phyloP scores from a whole-genome alignment of 2,797 vertebrate species.

The Monodelphis domestica region DNA sequence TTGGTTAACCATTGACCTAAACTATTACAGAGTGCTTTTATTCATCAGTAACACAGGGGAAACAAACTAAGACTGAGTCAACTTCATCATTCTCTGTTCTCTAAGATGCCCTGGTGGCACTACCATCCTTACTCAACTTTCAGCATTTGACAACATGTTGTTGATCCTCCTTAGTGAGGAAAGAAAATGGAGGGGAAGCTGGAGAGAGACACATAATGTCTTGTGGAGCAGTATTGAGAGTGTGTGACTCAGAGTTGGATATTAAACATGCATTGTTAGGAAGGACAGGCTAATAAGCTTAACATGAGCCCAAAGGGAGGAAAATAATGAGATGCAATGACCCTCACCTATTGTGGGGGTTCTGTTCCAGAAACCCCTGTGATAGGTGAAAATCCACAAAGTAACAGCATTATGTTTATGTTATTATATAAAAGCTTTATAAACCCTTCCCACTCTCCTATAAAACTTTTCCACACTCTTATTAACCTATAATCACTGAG shows the following conservation, averaged over 20 bases:
- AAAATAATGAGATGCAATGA: neutral
- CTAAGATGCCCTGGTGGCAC: neutral
- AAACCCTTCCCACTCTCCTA: too few species aligned
- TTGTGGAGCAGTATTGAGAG: neutral
- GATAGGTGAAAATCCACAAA: too few species aligned
- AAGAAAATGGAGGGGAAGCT: neutral
- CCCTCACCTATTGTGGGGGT: too few species aligned
- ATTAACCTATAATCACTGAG: too few species aligned
- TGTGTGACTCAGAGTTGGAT: neutral
- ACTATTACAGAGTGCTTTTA: neutral
- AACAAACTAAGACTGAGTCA: neutral
- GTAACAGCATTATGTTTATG: too few species aligned
- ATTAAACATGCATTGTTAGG: neutral
- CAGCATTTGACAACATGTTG: neutral
- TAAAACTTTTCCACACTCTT: too few species aligned
- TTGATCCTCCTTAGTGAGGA: neutral
- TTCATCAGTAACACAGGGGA: neutral
- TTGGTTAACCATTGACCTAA: neutral
- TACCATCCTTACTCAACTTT: neutral
- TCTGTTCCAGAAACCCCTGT: too few species aligned
- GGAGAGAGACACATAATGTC: neutral
- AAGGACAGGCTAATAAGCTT: neutral
- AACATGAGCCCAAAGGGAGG: neutral
- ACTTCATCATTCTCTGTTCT: neutral
- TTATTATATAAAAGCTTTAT: too few species aligned